These are phyloP conservation scores for Elaphurus davidianus DNA, from an alignment of 2,113 vertebrate genomes.

Conservation along the genomic window DNA sequence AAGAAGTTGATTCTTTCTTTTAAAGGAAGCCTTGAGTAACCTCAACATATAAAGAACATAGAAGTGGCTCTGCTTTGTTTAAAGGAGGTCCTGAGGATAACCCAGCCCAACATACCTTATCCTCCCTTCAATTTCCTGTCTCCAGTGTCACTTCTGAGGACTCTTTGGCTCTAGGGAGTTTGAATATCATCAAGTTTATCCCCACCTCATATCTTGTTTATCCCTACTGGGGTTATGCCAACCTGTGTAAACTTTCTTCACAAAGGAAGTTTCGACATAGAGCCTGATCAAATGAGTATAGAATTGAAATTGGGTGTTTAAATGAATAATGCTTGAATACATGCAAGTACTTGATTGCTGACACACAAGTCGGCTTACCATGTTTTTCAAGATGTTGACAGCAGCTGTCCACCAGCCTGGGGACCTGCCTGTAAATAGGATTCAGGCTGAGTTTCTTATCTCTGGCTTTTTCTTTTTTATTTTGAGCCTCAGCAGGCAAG, in stretches of 20 bases:
- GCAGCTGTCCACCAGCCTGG: conserved; percentile 95
- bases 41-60: neutral
- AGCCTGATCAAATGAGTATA: neutral
- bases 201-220: neutral
- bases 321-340: neutral
- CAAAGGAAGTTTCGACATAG: neutral
- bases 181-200: neutral
- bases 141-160: neutral
- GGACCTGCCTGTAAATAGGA: conserved; percentile 97
- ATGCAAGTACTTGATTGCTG: neutral
- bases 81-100: neutral
- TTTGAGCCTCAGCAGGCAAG: conserved; percentile 90
- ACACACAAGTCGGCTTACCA: conserved; percentile 82
- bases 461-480: conserved; percentile 91
- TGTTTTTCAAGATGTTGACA: conserved; percentile 97
- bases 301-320: neutral
- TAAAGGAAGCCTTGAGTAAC: neutral
- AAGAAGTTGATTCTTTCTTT: conserved; percentile 4
- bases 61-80: neutral
- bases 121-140: neutral
- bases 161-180: neutral
- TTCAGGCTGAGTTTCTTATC: conserved; percentile 98
- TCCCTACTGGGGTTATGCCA: neutral
- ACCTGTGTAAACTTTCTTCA: neutral
- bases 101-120: neutral